Evolutionary conservation across 2,888 invertebrate species (phyloP), one percentile per base, ranked within the genome.

Genomic region (Frankliniella fusca): DNA sequence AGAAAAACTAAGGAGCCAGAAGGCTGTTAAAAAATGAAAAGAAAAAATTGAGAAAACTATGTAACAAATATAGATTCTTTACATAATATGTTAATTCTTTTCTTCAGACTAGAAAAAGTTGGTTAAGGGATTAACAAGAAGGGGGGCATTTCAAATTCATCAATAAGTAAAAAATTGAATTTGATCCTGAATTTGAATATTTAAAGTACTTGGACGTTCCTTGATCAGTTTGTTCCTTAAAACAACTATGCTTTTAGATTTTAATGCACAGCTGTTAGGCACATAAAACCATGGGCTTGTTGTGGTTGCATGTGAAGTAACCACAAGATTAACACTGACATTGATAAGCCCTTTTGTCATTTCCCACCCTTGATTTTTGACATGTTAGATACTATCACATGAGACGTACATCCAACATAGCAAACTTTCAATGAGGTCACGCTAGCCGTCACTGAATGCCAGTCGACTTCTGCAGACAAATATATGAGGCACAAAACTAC

Each of bases 51-150:
- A 76, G 70, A 76, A 76, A 76, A 76, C 70, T 76, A 76, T 76
- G 70, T 76, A 76, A 76, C 70, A 76, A 76, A 76, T 76, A 76
- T 76, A 76, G 70, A 76, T 76, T 76, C 70, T 76, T 76, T 76
- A 76, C 70, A 76, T 76, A 76, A 76, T 76, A 76, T 76, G 70
- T 76, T 76, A 76, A 76, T 76, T 76, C 70, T 76, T 76, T 76
- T 76, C 27, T 76, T 76, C 70, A 76, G 70, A 76, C 70, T 76
- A 76, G 70, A 76, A 76, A 76, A 76, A 76, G 70, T 76, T 76
- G 23, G 70, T 76, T 76, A 76, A 76, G 27, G 70, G 70, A 76
- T 76, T 76, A 76, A 76, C 70, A 76, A 76, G 70, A 76, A 76
- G 27, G 27, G 54, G 23, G 23, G 70, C 23, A 76, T 76, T 76